Evolutionary conservation across 2,888 invertebrate genomes (phyloP), one percentile per base, ranked within the genome.

Genomic region (Ophion ventricosus): DNA sequence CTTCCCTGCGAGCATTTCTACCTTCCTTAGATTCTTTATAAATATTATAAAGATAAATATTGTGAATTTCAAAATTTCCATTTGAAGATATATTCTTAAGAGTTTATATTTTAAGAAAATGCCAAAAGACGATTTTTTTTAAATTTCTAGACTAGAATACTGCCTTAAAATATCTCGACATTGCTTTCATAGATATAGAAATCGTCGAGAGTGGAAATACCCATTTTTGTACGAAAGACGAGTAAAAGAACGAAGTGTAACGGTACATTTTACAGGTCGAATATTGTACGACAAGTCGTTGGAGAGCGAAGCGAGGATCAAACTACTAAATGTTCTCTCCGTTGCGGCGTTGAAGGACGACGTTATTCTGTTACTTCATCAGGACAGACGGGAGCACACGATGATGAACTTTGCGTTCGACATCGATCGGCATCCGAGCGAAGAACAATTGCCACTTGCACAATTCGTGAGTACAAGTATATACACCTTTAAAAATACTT

Each of bases 371-470:
- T 94, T 98, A 88, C 94, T 98, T 90, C 98, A 98, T 93, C 98
- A 98, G 94, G 98, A 98, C 94, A 95, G 98, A 85, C 95, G 97
- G 86, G 97, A 97, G 89, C 98, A 98, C 93, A 96, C 97, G 86
- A 95, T 98, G 87, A 98, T 98, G 96, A 97, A 97, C 93, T 98
- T 96, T 93, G 97, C 98, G 49, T 95, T 96, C 91, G 95, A 96
- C 91, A 96, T 98, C 87, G 98, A 98, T 93, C 94, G 95, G 87
- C 95, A 96, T 89, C 95, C 96, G 40, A 93, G 95, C 0, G 95
- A 96, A 70, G 98, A 98, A 91, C 98, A 98, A 93, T 95, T 95
- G 89, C 96, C 97, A 14, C 95, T 97, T 87, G 96, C 97, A 69
- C 94, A 97, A 90, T 96, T 98, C 93, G 97, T 98, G 93, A 95